These are phyloP conservation scores for Dromas ardeola DNA, from an alignment of 2,113 vertebrate genomes.

Conservation along the genomic window DNA sequence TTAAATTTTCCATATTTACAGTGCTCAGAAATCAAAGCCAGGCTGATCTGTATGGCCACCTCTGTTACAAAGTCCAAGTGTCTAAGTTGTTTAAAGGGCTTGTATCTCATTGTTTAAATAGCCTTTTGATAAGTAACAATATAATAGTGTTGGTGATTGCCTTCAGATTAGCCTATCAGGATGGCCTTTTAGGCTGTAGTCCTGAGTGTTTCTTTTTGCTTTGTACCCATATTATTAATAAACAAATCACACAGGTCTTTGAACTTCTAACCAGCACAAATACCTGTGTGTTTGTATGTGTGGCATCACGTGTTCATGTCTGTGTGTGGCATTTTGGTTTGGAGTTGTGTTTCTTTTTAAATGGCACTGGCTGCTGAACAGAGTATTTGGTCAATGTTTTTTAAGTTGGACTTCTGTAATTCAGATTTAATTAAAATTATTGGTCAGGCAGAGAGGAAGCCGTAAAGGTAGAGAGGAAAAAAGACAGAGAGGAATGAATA, in stretches of 20 bases:
- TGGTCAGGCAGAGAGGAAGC: not conserved
- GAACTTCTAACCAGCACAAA: constrained; percentile 36
- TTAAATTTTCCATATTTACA: constrained; percentile 67
- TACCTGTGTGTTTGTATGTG: not conserved
- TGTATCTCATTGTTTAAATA: constrained; percentile 74
- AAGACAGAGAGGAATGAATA: not conserved
- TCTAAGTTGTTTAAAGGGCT: constrained; percentile 42
- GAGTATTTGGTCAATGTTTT: not conserved
- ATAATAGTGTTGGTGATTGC: constrained; percentile 67
- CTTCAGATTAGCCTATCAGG: constrained; percentile 67
- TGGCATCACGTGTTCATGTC: accelerated
- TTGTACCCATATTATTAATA: constrained; percentile 59
- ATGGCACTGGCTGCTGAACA: not conserved
- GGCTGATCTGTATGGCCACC: constrained; percentile 49
- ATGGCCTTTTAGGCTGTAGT: constrained; percentile 64
- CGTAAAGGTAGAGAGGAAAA: not conserved
- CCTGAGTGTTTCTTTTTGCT: constrained; percentile 15
- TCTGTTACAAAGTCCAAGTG: constrained; percentile 68
- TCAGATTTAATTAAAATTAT: not conserved
- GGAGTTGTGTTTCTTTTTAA: not conserved
- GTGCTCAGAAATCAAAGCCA: constrained; percentile 73
- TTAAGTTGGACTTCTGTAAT: not conserved
- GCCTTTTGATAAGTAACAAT: constrained; percentile 56
- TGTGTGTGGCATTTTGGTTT: not conserved
- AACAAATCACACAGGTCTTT: constrained; percentile 51